A percentile compares a stretch with the other conserved stretches of the same genome.
phyloP scores from a whole-genome alignment of 2,113 vertebrate genomes.

The Pipra filicauda region DNA sequence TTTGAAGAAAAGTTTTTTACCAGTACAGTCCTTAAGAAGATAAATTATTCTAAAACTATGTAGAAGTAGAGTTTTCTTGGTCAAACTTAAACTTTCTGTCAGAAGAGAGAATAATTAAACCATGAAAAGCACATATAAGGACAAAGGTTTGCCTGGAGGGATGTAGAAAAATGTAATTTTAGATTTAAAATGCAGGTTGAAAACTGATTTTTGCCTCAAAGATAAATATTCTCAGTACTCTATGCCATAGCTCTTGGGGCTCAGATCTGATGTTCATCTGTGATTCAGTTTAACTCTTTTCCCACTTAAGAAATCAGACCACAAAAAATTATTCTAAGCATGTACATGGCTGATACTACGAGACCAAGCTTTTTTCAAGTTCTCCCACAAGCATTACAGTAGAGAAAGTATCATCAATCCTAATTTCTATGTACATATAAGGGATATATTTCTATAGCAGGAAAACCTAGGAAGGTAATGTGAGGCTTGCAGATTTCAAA shows the following conservation, averaged over 20 bases:
- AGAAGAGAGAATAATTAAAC: neutral
- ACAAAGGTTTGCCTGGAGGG: neutral
- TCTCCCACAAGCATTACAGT: neutral
- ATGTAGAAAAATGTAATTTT: constrained; percentile 5
- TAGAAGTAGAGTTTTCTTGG: neutral
- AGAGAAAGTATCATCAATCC: neutral
- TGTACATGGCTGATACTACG: neutral
- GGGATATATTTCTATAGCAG: neutral
- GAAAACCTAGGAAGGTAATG: neutral
- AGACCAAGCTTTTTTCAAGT: neutral
- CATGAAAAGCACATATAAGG: neutral
- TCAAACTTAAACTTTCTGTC: neutral
- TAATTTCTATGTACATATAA: neutral
- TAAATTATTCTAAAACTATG: neutral
- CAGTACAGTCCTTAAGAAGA: neutral
- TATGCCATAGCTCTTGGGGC: neutral
- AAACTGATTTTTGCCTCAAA: constrained; percentile 29
- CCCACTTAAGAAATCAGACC: neutral
- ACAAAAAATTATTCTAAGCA: neutral
- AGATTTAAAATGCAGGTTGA: constrained; percentile 16
- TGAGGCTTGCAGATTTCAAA: neutral
- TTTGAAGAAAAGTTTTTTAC: neutral
- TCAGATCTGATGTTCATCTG: constrained; percentile 14
- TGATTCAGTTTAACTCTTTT: neutral
- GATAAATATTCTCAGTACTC: neutral